Percentiles rank a stretch among this genome's conserved stretches.
Evolutionary conservation across 2,113 vertebrate species (phyloP).

Genomic region (Brachyistius frenatus): DNA sequence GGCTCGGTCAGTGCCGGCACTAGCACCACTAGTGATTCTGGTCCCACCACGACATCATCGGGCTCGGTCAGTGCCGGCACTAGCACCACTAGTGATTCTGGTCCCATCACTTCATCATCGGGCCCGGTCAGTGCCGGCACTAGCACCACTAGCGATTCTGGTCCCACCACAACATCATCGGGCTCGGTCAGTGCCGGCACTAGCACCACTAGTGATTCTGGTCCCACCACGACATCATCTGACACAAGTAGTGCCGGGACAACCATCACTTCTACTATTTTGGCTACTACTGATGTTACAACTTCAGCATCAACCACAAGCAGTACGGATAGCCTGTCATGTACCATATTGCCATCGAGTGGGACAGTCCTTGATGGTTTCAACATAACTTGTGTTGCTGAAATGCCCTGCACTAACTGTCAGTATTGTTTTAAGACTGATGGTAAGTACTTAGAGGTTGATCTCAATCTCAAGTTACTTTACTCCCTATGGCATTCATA

Average conservation of each 20-base stretch:
- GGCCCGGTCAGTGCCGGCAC: not conserved
- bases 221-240: not conserved
- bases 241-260: not conserved
- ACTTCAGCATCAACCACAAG: not conserved
- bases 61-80: not conserved
- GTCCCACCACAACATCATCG: not conserved
- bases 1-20: no score
- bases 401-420: slow-evolving; percentile 64
- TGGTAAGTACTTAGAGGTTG: slow-evolving; percentile 54
- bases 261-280: not conserved
- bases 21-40: no score
- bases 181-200: not conserved
- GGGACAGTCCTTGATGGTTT: slow-evolving; percentile 86
- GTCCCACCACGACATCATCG: no score
- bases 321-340: slow-evolving; percentile 61
- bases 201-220: fast-evolving
- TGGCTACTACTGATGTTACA: slow-evolving; percentile 9
- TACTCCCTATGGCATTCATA: not conserved
- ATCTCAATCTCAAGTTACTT: not conserved
- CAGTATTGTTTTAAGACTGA: slow-evolving; percentile 87
- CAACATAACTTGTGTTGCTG: slow-evolving; percentile 79
- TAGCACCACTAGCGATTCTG: not conserved
- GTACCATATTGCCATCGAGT: slow-evolving; percentile 76
- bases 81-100: fast-evolving
- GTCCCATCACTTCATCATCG: not conserved